Base-by-base conservation (phyloP, 2,113 vertebrate genomes). In the Chroicocephalus ridibundus region DNA sequence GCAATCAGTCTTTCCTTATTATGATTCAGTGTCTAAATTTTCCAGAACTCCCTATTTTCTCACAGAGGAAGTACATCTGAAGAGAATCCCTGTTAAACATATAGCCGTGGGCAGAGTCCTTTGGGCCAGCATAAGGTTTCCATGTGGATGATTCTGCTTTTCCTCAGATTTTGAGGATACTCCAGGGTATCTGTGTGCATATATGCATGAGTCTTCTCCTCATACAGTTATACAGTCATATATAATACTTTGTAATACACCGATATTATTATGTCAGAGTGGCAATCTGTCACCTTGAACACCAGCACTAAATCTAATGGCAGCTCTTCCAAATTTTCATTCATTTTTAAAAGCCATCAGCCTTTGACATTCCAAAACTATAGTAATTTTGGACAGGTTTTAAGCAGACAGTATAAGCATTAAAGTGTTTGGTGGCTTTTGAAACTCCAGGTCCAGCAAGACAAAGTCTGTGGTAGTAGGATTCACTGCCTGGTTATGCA, bases 391-490 rank as follows among this genome's bases (percentile, higher is more conserved):
- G 54, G 13, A 68, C 32, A 79, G 49, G 25, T 71, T 65, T 75
- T 82, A 51, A 60, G 38, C 32, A 77, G 21, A 34, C 10, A 44
- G 14, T 46, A 22, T 46, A 86, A 69, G 10, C 15, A 24, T 65
- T 65, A 27, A 21, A 31, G 15, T 18, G 55, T 32, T 24, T 77
- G 7, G 47, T 9, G 5, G 94, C 86, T 98, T 98, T 66, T 97
- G 97, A 94, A 98, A 98, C 86, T 98, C 96, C 51, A 98, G 88
- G 47, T 98, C 97, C 90, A 98, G 83, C 88, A 98, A 96, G 69
- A 82, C 40, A 82, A 98, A 98, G 17, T 98, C 98, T 27, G 93
- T 92, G 71, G 97, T 97, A 94, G 98, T 97, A 97, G 97, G 97
- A 29, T 93, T 95, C 94, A 98, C 95, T 82, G 98, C 98, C 90